Percentiles rank a stretch among this genome's conserved stretches.
These are phyloP conservation scores for Morpho achilles DNA, from an alignment of 2,888 invertebrate genomes.

Conservation along the genomic window DNA sequence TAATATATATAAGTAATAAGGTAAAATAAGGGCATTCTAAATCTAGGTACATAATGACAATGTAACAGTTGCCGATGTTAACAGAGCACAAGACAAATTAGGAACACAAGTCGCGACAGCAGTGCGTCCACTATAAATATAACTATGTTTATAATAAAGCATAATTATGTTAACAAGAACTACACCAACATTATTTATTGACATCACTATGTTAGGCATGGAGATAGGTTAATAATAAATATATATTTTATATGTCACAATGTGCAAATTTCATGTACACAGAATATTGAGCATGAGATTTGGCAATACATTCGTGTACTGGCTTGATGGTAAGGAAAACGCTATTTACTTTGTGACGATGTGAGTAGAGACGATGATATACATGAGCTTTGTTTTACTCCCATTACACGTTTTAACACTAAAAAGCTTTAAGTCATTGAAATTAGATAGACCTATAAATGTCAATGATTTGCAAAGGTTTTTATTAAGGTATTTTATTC, in stretches of 20 bases:
- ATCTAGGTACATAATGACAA: neutral
- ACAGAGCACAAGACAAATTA: constrained; percentile 33
- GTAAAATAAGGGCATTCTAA: neutral
- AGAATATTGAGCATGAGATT: constrained; percentile 61
- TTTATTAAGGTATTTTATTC: no score
- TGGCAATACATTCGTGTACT: constrained; percentile 42
- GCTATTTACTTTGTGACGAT: constrained; percentile 58
- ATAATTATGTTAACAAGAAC: constrained; percentile 70
- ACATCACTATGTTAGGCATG: constrained; percentile 59
- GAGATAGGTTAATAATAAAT: constrained; percentile 51
- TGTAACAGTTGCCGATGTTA: neutral
- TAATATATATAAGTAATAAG: no score
- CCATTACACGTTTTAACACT: no score
- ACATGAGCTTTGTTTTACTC: no score
- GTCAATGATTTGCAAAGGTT: no score
- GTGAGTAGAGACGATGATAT: neutral
- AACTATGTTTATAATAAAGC: constrained; percentile 67
- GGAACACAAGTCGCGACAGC: constrained; percentile 55
- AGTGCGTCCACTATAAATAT: constrained; percentile 60
- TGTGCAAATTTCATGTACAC: constrained; percentile 61
- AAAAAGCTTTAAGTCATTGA: no score
- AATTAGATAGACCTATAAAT: no score
- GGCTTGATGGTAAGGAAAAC: constrained; percentile 16
- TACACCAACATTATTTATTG: constrained; percentile 67
- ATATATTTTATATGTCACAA: constrained; percentile 43